Conservation (phyloP, 64 coral and sea anemone species). For the Pocillopora verrucosa region DNA sequence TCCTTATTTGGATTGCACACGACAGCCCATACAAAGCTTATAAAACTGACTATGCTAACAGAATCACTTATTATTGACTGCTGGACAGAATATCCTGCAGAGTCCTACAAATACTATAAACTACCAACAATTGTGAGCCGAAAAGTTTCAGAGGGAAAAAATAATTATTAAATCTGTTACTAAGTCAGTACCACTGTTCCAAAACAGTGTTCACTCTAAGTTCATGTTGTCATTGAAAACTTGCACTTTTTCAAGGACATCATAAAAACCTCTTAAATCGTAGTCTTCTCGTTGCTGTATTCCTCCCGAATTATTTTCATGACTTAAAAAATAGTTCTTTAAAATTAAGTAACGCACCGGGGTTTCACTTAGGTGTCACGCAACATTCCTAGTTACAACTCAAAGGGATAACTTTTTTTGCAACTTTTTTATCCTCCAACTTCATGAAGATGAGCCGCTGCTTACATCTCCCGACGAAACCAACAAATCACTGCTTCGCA, state of each 20-base stretch:
- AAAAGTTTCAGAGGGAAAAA: no score
- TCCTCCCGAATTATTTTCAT: background rate
- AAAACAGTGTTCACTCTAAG: background rate
- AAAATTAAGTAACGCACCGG: background rate
- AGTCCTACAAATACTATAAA: no score
- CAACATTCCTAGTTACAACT: background rate
- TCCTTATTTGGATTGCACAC: no score
- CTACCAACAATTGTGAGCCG: no score
- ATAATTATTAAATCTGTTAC: no score
- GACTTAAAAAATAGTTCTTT: background rate
- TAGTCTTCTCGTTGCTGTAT: background rate
- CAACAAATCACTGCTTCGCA: background rate
- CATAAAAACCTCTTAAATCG: background rate
- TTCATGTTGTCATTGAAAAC: background rate
- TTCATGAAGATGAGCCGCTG: conserved; percentile 32
- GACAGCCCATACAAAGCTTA: no score
- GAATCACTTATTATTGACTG: no score
- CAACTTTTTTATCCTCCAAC: no score
- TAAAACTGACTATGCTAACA: no score
- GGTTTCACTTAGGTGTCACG: background rate
- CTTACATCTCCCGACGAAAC: conserved; percentile 20
- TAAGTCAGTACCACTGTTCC: background rate
- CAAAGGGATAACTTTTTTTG: no score
- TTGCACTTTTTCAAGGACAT: no score
- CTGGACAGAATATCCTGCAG: no score